Evolutionary conservation across 2,888 invertebrate species (phyloP).

Genomic region (Melanophora roralis): DNA sequence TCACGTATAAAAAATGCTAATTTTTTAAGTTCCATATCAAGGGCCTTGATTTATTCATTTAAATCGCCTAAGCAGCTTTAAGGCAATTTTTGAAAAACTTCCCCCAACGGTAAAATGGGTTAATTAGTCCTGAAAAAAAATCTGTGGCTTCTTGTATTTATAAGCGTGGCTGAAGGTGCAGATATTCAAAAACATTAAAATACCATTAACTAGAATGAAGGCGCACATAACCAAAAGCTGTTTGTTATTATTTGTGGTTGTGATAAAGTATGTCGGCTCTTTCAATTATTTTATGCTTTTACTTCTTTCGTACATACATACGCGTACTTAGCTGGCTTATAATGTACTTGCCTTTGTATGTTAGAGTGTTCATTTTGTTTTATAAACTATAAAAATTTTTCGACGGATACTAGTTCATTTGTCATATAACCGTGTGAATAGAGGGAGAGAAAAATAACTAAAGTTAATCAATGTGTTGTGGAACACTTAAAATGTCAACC

Average conservation of each 20-base stretch:
- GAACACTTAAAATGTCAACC: constrained; percentile 49
- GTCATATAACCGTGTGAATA: constrained; percentile 7
- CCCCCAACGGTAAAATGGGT: no score
- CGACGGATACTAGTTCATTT: constrained; percentile 25
- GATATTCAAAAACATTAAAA: constrained; percentile 15
- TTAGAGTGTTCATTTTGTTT: neutral
- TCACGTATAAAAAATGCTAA: no score
- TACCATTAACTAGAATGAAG: neutral
- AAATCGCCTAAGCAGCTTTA: no score
- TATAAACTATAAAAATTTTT: constrained; percentile 13
- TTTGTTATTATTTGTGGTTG: neutral
- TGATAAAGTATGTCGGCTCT: neutral
- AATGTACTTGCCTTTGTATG: no score
- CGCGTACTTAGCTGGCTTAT: no score
- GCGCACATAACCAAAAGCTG: neutral
- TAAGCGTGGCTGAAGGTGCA: neutral
- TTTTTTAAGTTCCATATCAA: no score
- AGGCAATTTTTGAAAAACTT: no score
- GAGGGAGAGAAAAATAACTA: neutral
- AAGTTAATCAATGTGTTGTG: constrained; percentile 52
- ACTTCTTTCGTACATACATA: neutral
- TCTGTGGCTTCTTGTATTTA: no score
- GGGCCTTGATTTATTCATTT: no score
- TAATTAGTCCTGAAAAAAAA: no score
- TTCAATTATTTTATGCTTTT: neutral